These are phyloP conservation scores for Ciconia nigra DNA, from an alignment of 2,797 vertebrate genomes.

Conservation along the genomic window DNA sequence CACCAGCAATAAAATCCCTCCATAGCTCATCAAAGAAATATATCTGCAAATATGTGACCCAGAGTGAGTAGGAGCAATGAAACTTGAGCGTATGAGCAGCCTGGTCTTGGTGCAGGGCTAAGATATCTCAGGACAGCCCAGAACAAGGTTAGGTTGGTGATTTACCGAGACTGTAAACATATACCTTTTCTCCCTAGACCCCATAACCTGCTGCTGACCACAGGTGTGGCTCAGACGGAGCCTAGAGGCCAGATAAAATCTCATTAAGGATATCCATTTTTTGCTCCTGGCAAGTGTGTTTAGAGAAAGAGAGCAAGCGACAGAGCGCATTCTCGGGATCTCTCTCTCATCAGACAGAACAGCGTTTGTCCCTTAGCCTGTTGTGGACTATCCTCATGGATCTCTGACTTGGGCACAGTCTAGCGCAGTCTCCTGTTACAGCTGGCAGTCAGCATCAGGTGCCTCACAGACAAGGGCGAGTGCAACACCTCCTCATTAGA, in stretches of 20 bases:
- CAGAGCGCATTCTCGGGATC: background rate
- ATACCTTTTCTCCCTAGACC: background rate
- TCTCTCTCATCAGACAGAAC: background rate
- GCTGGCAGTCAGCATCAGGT: background rate
- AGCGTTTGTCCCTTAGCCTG: background rate
- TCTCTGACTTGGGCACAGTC: accelerated
- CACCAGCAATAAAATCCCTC: background rate
- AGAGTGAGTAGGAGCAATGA: background rate
- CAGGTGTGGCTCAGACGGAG: background rate
- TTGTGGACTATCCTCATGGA: background rate
- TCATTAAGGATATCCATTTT: background rate
- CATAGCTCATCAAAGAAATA: background rate
- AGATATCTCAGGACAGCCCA: background rate
- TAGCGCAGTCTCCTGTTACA: background rate
- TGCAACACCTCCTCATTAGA: background rate
- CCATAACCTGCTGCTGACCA: background rate
- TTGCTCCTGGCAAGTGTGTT: background rate
- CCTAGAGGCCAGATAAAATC: background rate
- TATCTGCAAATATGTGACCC: background rate
- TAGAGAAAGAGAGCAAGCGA: background rate
- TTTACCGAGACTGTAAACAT: background rate
- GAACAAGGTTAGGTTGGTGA: background rate
- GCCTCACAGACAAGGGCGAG: background rate
- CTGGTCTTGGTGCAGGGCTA: background rate
- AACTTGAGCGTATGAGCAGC: background rate